Conservation (phyloP, 2,888 invertebrate genomes). For the Osmoderma eremita region DNA sequence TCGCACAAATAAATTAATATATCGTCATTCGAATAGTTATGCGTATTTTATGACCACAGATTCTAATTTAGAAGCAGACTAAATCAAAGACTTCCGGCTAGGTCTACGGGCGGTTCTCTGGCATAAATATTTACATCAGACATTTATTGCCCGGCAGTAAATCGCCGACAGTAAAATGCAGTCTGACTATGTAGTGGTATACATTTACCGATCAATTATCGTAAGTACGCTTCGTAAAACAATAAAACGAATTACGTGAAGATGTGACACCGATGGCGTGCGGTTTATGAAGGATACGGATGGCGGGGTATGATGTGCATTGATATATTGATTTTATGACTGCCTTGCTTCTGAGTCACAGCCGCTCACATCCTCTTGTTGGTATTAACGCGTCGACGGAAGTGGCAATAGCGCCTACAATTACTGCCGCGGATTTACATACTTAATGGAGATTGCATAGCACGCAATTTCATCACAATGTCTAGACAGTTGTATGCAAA, state of each 20-base stretch:
- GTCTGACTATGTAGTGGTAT: conserved; percentile 16
- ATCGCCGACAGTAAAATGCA: conserved; percentile 26
- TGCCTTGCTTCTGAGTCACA: conserved; percentile 2
- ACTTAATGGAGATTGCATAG: too few species aligned
- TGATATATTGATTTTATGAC: conserved; percentile 24
- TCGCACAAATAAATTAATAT: conserved; percentile 15
- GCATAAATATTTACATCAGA: conserved; percentile 32
- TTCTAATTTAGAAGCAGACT: conserved; percentile 19
- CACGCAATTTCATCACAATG: too few species aligned
- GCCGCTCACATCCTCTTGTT: not conserved
- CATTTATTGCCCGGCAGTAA: conserved; percentile 27
- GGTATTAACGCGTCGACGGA: not conserved
- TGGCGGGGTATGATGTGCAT: conserved; percentile 13
- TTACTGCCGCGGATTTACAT: too few species aligned
- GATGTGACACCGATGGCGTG: conserved; percentile 18
- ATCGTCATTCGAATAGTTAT: conserved; percentile 5
- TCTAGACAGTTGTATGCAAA: too few species aligned
- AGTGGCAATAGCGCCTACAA: not conserved
- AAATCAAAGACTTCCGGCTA: conserved; percentile 3
- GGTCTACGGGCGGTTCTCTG: not conserved
- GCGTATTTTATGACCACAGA: conserved; percentile 8
- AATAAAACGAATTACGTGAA: conserved; percentile 37
- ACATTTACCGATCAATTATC: conserved; percentile 30
- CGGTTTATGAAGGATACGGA: conserved; percentile 9
- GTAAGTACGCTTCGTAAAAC: conserved; percentile 30